A percentile compares a stretch with the other conserved stretches of the same genome.
phyloP scores from a whole-genome alignment of 2,113 vertebrate species.

The Onychostruthus taczanowskii region DNA sequence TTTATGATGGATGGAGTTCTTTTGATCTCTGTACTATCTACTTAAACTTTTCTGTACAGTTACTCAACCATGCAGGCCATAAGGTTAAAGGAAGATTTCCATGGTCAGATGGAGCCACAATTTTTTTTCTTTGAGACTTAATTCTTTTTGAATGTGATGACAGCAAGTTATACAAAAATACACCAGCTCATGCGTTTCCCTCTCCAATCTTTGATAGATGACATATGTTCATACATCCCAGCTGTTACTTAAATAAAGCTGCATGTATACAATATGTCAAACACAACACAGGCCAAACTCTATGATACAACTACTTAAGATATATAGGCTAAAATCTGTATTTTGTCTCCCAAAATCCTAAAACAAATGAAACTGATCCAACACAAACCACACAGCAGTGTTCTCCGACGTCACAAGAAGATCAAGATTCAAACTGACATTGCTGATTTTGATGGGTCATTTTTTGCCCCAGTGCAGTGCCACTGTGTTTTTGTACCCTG shows the following conservation, averaged over 20 bases:
- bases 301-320: background rate
- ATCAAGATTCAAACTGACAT: background rate
- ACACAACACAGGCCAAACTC: background rate
- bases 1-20: slow-evolving; percentile 24
- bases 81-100: slow-evolving; percentile 60
- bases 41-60: slow-evolving; percentile 22
- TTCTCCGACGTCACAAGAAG: background rate
- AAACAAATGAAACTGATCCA: background rate
- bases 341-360: background rate
- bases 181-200: slow-evolving; percentile 1
- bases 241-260: slow-evolving; percentile 58
- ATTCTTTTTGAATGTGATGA: slow-evolving; percentile 51
- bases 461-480: background rate
- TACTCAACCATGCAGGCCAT: slow-evolving; percentile 42
- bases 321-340: background rate
- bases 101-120: slow-evolving; percentile 19
- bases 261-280: slow-evolving; percentile 23
- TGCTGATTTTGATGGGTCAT: background rate
- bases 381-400: background rate
- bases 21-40: slow-evolving; percentile 47
- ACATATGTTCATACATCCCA: slow-evolving; percentile 41
- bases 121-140: slow-evolving; percentile 15
- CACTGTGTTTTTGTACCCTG: background rate
- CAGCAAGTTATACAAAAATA: slow-evolving; percentile 50
- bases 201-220: slow-evolving; percentile 38